phyloP scores from a whole-genome alignment of 2,888 invertebrate species.

The Microplitis deprimator region DNA sequence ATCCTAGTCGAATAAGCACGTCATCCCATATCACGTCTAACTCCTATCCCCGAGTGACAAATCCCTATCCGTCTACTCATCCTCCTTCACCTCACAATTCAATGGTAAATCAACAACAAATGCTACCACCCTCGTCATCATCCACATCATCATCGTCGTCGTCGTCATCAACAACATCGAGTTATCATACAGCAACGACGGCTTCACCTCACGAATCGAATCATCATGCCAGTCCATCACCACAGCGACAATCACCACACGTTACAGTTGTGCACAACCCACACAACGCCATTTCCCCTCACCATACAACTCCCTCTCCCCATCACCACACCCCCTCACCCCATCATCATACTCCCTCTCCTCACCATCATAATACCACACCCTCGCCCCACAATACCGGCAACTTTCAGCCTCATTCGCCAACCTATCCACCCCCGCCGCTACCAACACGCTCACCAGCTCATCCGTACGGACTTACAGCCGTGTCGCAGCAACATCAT shows the following conservation, averaged over 20 bases:
- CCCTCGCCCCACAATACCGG: constrained; percentile 67
- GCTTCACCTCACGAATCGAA: constrained; percentile 52
- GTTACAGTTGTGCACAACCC: constrained; percentile 59
- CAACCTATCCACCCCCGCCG: constrained; percentile 72
- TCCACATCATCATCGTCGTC: constrained; percentile 35
- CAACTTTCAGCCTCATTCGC: constrained; percentile 71
- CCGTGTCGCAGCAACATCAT: constrained; percentile 51
- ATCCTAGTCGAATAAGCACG: constrained; percentile 60
- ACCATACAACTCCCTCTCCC: no score
- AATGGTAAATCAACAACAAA: constrained; percentile 53
- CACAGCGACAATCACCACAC: constrained; percentile 62
- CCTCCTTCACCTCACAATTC: constrained; percentile 48
- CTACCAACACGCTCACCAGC: constrained; percentile 46
- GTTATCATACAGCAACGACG: constrained; percentile 51
- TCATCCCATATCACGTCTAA: constrained; percentile 49
- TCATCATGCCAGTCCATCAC: constrained; percentile 58
- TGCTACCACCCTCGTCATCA: constrained; percentile 54
- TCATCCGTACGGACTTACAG: constrained; percentile 64
- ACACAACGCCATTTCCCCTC: constrained; percentile 57
- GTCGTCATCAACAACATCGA: constrained; percentile 34
- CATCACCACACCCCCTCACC: constrained; percentile 47
- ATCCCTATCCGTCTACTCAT: constrained; percentile 46
- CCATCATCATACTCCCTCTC: constrained; percentile 58
- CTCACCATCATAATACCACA: constrained; percentile 49
- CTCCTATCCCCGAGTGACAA: constrained; percentile 36